Evolutionary conservation across 1,140 invertebrate genomes (phyloP).

Genomic region (Sycophaga agraensis): DNA sequence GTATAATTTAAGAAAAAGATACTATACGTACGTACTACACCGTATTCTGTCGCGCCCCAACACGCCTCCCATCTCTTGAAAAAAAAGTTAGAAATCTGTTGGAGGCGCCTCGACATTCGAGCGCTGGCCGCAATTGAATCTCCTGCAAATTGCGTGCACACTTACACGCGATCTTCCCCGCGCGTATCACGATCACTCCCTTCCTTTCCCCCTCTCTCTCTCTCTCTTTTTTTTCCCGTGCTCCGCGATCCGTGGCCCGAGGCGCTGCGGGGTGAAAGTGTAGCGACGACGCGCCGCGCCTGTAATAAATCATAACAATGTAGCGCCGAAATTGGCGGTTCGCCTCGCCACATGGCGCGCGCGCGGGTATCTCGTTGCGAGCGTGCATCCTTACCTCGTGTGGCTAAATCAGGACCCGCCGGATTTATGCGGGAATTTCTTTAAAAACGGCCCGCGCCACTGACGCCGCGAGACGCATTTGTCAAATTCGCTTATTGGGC

Average conservation of each 20-base stretch:
- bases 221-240: slow-evolving; percentile 1
- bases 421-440: too few relatives aligned
- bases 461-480: too few relatives aligned
- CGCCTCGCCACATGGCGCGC: slow-evolving; percentile 41
- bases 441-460: too few relatives aligned
- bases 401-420: slow-evolving; percentile 1
- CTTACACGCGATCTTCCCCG: not conserved
- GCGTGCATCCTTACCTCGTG: not conserved
- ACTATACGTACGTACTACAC: too few relatives aligned
- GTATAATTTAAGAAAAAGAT: too few relatives aligned
- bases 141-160: not conserved
- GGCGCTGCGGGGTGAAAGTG: slow-evolving; percentile 35
- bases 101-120: not conserved
- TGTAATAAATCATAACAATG: slow-evolving; percentile 47
- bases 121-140: not conserved
- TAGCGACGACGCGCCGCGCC: slow-evolving; percentile 2
- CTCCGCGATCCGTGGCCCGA: slow-evolving; percentile 18
- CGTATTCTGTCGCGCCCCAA: too few relatives aligned
- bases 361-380: not conserved
- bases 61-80: too few relatives aligned
- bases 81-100: too few relatives aligned
- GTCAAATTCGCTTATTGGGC: too few relatives aligned
- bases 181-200: too few relatives aligned
- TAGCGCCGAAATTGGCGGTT: slow-evolving; percentile 46
- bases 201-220: not conserved